Evolutionary conservation across 2,888 invertebrate species (phyloP).

Genomic region (Iselma pallidipennis): DNA sequence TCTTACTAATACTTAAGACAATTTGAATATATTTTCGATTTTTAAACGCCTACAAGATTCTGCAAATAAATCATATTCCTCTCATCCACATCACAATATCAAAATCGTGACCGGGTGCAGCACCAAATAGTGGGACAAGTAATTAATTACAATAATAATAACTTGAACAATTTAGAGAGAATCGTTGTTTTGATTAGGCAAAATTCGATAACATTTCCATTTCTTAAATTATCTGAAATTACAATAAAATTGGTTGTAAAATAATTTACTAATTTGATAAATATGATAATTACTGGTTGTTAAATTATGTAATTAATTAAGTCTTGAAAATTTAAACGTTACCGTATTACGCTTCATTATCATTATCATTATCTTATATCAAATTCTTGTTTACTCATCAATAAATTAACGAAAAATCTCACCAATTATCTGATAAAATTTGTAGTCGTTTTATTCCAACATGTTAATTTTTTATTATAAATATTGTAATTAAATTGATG

Average conservation of each 20-base stretch:
- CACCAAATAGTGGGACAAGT: too few species aligned
- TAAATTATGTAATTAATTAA: background rate
- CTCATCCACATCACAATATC: background rate
- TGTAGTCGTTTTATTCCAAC: background rate
- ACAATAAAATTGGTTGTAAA: too few species aligned
- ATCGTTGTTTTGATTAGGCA: too few species aligned
- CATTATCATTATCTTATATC: background rate
- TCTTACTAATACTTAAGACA: too few species aligned
- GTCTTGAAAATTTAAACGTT: too few species aligned
- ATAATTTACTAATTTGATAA: too few species aligned
- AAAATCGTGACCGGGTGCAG: constrained; percentile 1
- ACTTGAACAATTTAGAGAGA: too few species aligned
- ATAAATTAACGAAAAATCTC: background rate
- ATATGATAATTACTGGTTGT: background rate
- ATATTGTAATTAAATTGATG: background rate
- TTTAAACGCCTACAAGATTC: background rate
- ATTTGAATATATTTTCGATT: too few species aligned
- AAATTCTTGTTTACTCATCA: background rate
- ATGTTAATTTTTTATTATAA: background rate
- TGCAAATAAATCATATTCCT: background rate
- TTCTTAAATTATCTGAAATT: too few species aligned
- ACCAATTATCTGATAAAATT: background rate
- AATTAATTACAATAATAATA: too few species aligned
- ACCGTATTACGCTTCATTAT: background rate
- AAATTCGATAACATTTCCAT: too few species aligned